Conservation (phyloP, 2,113 vertebrate genomes). For the Antechinus flavipes region DNA sequence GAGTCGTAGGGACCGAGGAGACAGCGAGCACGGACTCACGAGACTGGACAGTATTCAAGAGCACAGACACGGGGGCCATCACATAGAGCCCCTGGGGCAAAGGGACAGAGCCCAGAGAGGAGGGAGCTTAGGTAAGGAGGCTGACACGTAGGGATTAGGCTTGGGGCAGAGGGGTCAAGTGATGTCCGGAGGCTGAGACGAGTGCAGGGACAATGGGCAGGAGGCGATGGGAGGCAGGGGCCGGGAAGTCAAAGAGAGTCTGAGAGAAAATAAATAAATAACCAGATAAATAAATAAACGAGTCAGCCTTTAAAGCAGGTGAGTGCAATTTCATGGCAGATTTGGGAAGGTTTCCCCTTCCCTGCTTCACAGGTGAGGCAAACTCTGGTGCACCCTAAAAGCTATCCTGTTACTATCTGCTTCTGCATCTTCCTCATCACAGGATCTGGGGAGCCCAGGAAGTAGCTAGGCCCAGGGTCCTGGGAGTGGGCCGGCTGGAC, state of each 20-base stretch:
- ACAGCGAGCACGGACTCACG: background rate
- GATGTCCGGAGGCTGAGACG: background rate
- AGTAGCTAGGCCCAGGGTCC: background rate
- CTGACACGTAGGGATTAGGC: background rate
- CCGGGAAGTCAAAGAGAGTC: slow-evolving; percentile 2
- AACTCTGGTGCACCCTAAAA: background rate
- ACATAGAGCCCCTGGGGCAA: background rate
- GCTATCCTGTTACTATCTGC: no score
- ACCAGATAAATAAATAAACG: slow-evolving; percentile 5
- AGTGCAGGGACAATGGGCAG: background rate
- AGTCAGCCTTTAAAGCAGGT: slow-evolving; percentile 38
- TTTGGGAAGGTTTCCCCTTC: background rate
- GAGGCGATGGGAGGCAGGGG: background rate
- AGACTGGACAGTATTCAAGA: background rate
- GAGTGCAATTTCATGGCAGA: background rate
- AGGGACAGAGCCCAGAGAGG: no score
- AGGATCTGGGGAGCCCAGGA: background rate
- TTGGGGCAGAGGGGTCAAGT: background rate
- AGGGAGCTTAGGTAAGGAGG: background rate
- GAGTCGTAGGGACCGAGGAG: background rate
- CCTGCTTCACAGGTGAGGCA: background rate
- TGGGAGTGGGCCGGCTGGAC: background rate
- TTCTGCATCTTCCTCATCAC: background rate
- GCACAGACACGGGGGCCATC: background rate
- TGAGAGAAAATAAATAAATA: slow-evolving; percentile 60